A percentile compares a stretch with the other conserved stretches of the same genome.
Evolutionary conservation across 2,113 vertebrate genomes (phyloP).

Genomic region (Caloenas nicobarica): DNA sequence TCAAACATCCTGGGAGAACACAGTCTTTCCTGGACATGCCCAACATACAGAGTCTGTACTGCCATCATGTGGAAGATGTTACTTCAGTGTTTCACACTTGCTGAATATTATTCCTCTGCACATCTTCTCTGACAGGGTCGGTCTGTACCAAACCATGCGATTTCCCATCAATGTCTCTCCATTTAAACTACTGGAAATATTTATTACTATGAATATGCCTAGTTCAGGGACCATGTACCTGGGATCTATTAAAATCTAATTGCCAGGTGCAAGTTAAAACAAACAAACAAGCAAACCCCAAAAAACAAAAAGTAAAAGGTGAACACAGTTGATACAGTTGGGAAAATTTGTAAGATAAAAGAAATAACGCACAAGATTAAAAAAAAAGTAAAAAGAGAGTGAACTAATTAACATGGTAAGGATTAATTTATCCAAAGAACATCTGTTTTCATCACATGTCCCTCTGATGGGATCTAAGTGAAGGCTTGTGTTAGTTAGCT

Average conservation of each 20-base stretch:
- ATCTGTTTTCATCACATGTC: slow-evolving; percentile 14
- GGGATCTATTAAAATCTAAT: not conserved
- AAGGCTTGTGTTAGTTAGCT: not conserved
- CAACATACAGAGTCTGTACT: not conserved
- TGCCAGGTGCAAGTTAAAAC: not conserved
- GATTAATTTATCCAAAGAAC: slow-evolving; percentile 14
- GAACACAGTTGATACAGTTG: not conserved
- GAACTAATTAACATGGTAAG: not conserved
- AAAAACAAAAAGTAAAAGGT: not conserved
- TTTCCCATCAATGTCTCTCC: not conserved
- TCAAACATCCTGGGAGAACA: not conserved
- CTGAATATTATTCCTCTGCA: not conserved
- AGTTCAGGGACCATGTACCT: not conserved
- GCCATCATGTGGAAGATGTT: not conserved
- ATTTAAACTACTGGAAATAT: not conserved
- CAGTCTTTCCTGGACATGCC: not conserved
- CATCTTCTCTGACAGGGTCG: not conserved
- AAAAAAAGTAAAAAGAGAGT: not conserved
- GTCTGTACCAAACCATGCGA: not conserved
- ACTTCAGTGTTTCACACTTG: not conserved
- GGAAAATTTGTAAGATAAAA: not conserved
- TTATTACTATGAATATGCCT: not conserved
- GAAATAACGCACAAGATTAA: not conserved
- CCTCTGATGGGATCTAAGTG: not conserved
- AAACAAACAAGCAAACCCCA: not conserved